A percentile compares a stretch with the other conserved stretches of the same genome.
phyloP scores from a whole-genome alignment of 2,888 invertebrate genomes.

The Zootermopsis nevadensis region DNA sequence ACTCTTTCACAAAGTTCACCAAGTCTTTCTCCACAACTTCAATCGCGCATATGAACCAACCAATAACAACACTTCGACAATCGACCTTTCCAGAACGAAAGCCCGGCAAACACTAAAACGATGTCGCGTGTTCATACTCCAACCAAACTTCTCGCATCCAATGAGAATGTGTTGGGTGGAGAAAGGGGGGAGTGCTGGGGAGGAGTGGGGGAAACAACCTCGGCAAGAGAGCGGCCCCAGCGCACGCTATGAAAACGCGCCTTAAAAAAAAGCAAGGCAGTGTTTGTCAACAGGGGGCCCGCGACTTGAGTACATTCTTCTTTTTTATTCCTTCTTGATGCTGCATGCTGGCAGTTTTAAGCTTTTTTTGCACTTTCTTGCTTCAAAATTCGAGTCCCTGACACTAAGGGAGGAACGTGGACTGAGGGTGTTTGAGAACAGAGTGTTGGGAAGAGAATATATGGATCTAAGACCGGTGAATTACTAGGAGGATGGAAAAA shows the following conservation, averaged over 20 bases:
- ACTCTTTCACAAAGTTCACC: background rate
- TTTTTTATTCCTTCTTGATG: no score
- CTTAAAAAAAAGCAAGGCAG: background rate
- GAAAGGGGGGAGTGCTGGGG: background rate
- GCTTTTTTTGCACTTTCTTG: no score
- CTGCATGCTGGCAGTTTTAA: no score
- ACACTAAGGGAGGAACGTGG: no score
- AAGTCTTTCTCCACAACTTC: background rate
- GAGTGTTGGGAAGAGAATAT: no score
- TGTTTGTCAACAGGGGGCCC: no score
- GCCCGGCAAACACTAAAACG: constrained; percentile 7
- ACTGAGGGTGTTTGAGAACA: no score
- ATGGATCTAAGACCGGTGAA: no score
- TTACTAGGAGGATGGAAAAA: no score
- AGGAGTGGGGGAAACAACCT: background rate
- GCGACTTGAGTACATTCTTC: no score
- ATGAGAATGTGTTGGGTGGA: background rate
- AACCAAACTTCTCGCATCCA: constrained; percentile 15
- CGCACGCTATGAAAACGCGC: background rate
- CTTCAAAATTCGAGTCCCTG: no score
- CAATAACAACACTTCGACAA: background rate
- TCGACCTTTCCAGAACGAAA: background rate
- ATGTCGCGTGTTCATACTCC: no score
- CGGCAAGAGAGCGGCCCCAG: background rate
- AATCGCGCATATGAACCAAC: background rate